Conservation (phyloP, 2,797 vertebrate genomes). For the Notamacropus eugenii region DNA sequence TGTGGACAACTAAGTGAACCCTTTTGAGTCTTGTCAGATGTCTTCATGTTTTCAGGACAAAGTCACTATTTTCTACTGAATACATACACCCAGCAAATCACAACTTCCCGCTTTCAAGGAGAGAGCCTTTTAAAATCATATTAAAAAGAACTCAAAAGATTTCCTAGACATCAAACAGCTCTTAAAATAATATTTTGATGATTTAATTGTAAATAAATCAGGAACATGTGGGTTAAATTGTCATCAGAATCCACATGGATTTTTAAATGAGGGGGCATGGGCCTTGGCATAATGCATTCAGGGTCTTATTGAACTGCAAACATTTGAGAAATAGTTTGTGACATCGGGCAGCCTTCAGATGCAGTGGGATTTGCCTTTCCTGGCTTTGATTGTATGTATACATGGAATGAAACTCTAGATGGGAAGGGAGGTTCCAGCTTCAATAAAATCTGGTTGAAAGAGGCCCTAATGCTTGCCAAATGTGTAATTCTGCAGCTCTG, state of each 20-base stretch:
- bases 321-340: neutral
- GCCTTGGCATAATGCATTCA: neutral
- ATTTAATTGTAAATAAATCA: constrained; percentile 74
- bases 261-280: constrained; percentile 20
- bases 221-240: constrained; percentile 61
- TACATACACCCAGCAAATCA: constrained; percentile 48
- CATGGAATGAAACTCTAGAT: neutral
- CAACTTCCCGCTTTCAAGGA: constrained; percentile 73
- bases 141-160: constrained; percentile 71
- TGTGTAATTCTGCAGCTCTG: rapidly evolving
- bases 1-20: neutral
- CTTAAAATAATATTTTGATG: constrained; percentile 75
- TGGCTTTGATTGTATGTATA: neutral
- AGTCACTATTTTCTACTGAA: constrained; percentile 39
- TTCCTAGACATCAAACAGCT: constrained; percentile 75
- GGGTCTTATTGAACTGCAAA: neutral
- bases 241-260: constrained; percentile 41
- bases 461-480: neutral
- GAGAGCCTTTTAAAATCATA: constrained; percentile 65
- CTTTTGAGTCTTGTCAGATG: neutral
- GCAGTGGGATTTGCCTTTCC: no score
- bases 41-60: constrained; percentile 44
- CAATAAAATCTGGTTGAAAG: neutral
- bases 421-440: neutral
- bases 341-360: neutral